Percentiles rank a stretch among this genome's conserved stretches.
Conservation (phyloP, 2,797 vertebrate genomes). For the Micrastur ruficollis region DNA sequence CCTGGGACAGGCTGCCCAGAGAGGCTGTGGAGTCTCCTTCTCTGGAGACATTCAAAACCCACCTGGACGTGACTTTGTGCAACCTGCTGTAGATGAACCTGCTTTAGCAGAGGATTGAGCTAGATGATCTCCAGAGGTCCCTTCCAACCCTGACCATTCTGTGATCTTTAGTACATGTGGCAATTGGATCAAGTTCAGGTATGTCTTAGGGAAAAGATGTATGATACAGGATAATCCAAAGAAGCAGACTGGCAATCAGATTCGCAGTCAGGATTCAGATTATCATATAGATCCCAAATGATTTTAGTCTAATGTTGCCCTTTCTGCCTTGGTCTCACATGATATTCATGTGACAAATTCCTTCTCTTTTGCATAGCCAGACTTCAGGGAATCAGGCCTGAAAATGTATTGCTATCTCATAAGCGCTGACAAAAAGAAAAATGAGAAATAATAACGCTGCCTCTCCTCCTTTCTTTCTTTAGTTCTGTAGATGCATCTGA, state of each 20-base stretch:
- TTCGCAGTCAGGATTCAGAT: background rate
- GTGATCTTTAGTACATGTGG: background rate
- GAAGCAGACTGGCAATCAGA: background rate
- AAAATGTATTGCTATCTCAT: background rate
- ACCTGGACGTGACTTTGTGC: too few relatives aligned
- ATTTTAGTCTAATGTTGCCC: background rate
- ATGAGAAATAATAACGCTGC: background rate
- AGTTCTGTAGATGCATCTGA: constrained; percentile 83
- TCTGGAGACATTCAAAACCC: too few relatives aligned
- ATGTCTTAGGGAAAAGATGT: background rate
- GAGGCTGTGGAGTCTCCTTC: too few relatives aligned
- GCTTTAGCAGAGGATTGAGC: too few relatives aligned
- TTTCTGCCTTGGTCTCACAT: background rate
- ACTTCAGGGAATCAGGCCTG: background rate
- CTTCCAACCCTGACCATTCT: too few relatives aligned
- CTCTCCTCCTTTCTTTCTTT: background rate
- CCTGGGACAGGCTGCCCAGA: too few relatives aligned
- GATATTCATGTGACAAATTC: background rate
- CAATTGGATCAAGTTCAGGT: background rate
- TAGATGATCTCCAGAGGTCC: too few relatives aligned
- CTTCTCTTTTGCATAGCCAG: background rate
- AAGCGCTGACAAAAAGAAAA: background rate
- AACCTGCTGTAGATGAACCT: too few relatives aligned
- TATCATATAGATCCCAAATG: background rate
- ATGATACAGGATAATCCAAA: background rate